These are phyloP conservation scores for Lithosia quadra DNA, from an alignment of 2,888 invertebrate species.

Conservation along the genomic window DNA sequence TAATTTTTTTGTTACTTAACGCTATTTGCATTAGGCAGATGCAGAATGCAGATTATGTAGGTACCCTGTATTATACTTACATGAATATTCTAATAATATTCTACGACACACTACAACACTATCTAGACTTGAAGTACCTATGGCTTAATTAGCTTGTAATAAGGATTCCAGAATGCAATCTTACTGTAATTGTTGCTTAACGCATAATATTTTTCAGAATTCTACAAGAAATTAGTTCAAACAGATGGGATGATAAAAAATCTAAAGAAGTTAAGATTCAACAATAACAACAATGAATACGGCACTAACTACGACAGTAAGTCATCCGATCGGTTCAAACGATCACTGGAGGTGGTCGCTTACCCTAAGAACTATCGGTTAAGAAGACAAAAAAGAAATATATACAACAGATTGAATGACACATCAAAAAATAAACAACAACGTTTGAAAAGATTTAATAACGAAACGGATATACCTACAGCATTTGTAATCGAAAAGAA, in stretches of 20 bases:
- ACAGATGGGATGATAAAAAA: conserved; percentile 73
- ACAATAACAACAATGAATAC: neutral
- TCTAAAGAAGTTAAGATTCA: conserved; percentile 55
- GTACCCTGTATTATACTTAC: too few species aligned
- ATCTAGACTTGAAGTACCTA: too few species aligned
- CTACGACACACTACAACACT: too few species aligned
- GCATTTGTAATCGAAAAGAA: conserved; percentile 67
- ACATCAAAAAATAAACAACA: neutral
- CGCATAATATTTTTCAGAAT: conserved; percentile 57
- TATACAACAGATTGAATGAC: conserved; percentile 11
- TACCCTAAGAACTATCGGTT: conserved; percentile 34
- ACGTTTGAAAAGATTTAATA: conserved; percentile 42
- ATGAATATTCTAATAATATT: too few species aligned
- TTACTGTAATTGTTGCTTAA: too few species aligned
- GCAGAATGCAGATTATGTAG: too few species aligned
- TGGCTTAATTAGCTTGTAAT: too few species aligned
- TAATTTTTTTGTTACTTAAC: too few species aligned
- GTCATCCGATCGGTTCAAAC: conserved; percentile 56
- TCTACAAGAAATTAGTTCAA: conserved; percentile 73
- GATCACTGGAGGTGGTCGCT: conserved; percentile 54
- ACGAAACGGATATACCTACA: conserved; percentile 45
- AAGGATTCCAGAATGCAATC: too few species aligned
- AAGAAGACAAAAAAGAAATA: conserved; percentile 26
- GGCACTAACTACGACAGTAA: conserved; percentile 22
- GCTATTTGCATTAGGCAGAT: too few species aligned